Percentiles rank a stretch among this genome's conserved stretches.
phyloP scores from a whole-genome alignment of 2,113 vertebrate genomes.

The Sylvia atricapilla region DNA sequence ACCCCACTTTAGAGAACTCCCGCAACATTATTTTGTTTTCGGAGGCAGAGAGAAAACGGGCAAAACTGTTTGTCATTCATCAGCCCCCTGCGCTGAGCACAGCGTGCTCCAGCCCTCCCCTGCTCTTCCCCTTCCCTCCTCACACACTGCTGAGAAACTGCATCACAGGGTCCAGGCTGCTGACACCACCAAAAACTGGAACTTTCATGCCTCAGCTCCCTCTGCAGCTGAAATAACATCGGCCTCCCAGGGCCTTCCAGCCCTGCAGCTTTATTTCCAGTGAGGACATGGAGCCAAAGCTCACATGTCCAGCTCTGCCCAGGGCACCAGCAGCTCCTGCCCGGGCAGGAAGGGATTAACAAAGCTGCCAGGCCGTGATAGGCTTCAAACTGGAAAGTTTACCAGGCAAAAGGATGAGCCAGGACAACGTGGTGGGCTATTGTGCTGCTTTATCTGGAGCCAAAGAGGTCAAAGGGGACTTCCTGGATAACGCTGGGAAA shows the following conservation, averaged over 20 bases:
- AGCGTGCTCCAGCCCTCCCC: background rate
- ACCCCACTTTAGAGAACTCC: background rate
- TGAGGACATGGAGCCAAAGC: background rate
- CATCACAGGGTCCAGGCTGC: background rate
- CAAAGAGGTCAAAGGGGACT: background rate
- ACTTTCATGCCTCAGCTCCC: background rate
- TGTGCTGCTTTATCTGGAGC: conserved; percentile 20
- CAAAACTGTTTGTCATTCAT: background rate
- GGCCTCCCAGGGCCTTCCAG: background rate
- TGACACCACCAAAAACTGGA: conserved; percentile 41
- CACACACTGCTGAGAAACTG: background rate
- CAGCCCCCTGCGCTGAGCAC: background rate
- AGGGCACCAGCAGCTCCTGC: conserved; percentile 10
- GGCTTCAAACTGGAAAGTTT: background rate
- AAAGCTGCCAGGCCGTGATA: background rate
- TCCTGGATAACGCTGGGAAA: background rate
- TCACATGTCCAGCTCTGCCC: background rate
- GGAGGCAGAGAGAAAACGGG: background rate
- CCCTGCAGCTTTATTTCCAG: background rate
- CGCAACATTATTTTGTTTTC: background rate
- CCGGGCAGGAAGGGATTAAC: conserved; percentile 24
- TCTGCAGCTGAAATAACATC: conserved; percentile 43
- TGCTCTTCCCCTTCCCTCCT: background rate
- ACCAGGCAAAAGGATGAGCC: background rate
- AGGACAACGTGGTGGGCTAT: background rate